Evolutionary conservation across 1,140 invertebrate species (phyloP), one percentile per base, ranked within the genome.

Genomic region (Formica exsecta): DNA sequence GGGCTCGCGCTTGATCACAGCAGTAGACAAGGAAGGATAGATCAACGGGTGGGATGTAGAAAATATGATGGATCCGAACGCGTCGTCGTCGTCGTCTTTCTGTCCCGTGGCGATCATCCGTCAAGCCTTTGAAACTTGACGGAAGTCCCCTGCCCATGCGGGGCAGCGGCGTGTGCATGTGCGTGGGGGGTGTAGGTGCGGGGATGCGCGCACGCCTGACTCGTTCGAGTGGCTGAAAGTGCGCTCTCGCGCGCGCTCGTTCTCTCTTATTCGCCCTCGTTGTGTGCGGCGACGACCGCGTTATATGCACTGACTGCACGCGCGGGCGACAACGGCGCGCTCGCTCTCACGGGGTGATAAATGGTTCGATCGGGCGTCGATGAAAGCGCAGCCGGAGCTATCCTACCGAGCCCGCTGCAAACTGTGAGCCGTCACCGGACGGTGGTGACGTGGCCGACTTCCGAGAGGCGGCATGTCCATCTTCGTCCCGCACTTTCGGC

Each of bases 51-150:
- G 68, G 75, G 86, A 89, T 64, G 75, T 65, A 86, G 92, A 92
- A 92, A 92, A 92, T 91, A 94, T 94, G 93, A 95, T 94, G 92
- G 92, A 94, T 94, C 90, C 91, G 73, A 83, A 91, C 57, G 89
- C 92, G 92, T 93, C 92, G 91, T 92, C 92, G 92, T 22, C 22
- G 22, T 93, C 92, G 91, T 92, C 93, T 94, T 93, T 92, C 87
- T 89, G 93, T 95, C 94, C 94, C 94, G 92, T 87, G 90, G 93
- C 94, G 94, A 94, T 93, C 92, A 95, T 95, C 92, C 94, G 94
- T 95, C 93, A 94, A 93, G 90, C 90, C 92, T 94, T 94, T 94
- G 85, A 93, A 93, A 94, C 86, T 92, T 93, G 92, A 93, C 92
- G 89, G 89, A 89, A 87, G 86, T 87, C 87, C 80, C 74, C 16